Base-by-base conservation (phyloP, 2,888 invertebrate genomes). In the Protonemura montana region DNA sequence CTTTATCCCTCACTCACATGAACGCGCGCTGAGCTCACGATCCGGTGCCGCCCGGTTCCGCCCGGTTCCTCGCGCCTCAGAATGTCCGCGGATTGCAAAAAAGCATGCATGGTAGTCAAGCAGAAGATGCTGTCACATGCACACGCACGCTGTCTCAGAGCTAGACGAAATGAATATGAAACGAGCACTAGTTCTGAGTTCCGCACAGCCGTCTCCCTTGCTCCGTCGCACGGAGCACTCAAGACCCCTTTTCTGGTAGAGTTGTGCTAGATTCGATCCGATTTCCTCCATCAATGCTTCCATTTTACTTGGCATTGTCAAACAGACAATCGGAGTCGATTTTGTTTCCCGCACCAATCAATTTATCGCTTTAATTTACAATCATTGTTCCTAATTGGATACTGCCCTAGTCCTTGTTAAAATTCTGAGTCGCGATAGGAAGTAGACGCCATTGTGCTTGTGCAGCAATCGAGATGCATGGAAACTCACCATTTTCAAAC, bases 121-220 rank as follows among this genome's bases (percentile, higher is more conserved):
- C 28, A 27, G 30, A 29, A 6, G 30, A 29, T 16, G 81, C 29
- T 81, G 81, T 81, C 30, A 29, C 28, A 6, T 30, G 81, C 81
- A 81, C 81, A n/a, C 59, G 13, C 59, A 59, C 59, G 21, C 59
- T 21, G 59, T 59, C 59, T 59, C 13, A 21, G 28, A 81, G 28
- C 28, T 5, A 81, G 81, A 81, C 81, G 81, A 81, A 81, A 81
- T 81, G 81, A 81, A 81, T 81, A 81, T 81, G 29, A 81, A 81
- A 81, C 81, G n/a, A 25, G 28, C 6, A 78, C 21, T 26, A 78
- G 78, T 78, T 78, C 78, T 27, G 78, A 10, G 28, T 27, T 28
- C 26, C 78, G 27, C 27, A 5, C 10, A 0, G 5, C 26, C 28
- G 7, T 78, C 78, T 78, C 78, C 2, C 76, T 76, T 26, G 26